phyloP scores from a whole-genome alignment of 2,888 invertebrate genomes.

The Hemaris fuciformis region DNA sequence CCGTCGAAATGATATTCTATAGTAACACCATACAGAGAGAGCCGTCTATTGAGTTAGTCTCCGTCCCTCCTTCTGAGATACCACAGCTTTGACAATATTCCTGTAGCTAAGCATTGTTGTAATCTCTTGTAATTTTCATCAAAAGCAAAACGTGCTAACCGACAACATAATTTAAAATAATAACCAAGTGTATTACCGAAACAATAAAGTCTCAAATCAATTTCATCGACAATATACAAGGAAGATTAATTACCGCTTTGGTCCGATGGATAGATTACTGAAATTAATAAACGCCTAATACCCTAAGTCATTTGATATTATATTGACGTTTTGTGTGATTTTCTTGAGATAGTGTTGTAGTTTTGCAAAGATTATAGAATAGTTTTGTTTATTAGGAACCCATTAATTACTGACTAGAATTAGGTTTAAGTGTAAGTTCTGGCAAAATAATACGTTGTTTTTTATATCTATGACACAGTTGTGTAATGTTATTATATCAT shows the following conservation, averaged over 20 bases:
- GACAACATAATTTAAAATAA: background rate
- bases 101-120: background rate
- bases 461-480: too few relatives aligned
- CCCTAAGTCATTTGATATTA: background rate
- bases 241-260: background rate
- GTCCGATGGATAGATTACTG: background rate
- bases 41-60: background rate
- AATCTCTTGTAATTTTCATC: background rate
- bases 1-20: background rate
- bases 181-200: too few relatives aligned
- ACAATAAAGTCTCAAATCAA: background rate
- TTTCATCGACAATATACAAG: background rate
- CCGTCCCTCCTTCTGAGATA: background rate
- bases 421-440: too few relatives aligned
- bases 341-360: background rate
- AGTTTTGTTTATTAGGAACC: background rate
- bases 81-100: constrained; percentile 3
- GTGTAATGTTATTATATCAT: too few relatives aligned
- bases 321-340: background rate
- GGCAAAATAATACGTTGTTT: too few relatives aligned
- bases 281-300: background rate
- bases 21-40: background rate
- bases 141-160: background rate
- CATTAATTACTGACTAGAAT: too few relatives aligned
- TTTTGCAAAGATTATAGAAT: background rate